Evolutionary conservation across 2,888 invertebrate species (phyloP).

Genomic region (Ethmia dodecea): DNA sequence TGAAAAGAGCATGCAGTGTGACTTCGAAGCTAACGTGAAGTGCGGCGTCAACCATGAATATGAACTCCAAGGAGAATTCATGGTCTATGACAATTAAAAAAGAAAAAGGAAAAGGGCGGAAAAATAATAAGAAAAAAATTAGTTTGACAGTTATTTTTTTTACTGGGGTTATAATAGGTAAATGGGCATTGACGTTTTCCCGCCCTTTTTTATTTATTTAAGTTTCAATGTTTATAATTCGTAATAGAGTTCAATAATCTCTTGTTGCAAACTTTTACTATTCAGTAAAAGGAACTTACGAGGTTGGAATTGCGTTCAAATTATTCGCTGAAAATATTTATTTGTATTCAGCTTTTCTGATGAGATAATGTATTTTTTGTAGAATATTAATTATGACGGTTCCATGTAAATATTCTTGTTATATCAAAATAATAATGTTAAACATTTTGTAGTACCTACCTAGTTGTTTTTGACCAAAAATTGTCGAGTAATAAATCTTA

Average conservation of each 20-base stretch:
- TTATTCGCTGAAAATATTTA: conserved; percentile 21
- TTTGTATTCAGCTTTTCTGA: conserved; percentile 28
- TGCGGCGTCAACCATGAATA: conserved; percentile 38
- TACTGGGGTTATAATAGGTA: no score
- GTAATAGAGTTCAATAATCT: conserved; percentile 2
- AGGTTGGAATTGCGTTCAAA: conserved; percentile 21
- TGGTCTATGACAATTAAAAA: no score
- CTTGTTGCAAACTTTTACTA: no score
- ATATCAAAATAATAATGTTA: conserved; percentile 8
- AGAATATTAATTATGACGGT: conserved; percentile 25
- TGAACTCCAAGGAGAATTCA: conserved; percentile 54
- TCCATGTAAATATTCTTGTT: conserved; percentile 4
- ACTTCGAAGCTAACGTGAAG: conserved; percentile 57
- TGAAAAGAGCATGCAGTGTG: conserved; percentile 50
- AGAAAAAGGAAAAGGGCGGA: conserved; percentile 23
- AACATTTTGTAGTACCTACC: conserved; percentile 14
- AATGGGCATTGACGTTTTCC: no score
- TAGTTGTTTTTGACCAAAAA: conserved; percentile 24
- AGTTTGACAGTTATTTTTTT: no score
- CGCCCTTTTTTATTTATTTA: no score
- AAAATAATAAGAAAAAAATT: no score
- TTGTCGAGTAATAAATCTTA: conserved; percentile 22
- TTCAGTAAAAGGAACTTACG: background rate
- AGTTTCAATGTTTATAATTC: no score
- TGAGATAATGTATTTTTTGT: conserved; percentile 20